A percentile compares a stretch with the other conserved stretches of the same genome.
phyloP scores from a whole-genome alignment of 2,888 invertebrate genomes.

The Didymodactylos carnosus region DNA sequence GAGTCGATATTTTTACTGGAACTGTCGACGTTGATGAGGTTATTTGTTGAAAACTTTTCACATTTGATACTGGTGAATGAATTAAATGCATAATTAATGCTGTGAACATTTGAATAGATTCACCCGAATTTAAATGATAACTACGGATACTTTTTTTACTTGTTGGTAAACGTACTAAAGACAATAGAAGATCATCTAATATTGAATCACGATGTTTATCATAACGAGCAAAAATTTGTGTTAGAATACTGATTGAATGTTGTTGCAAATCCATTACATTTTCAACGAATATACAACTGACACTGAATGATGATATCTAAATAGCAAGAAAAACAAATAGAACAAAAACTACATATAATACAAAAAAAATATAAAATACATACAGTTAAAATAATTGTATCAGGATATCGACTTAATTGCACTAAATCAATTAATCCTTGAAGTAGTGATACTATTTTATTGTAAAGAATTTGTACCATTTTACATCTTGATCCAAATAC shows the following conservation, averaged over 20 bases:
- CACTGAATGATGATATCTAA: conserved; percentile 76
- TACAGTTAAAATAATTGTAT: conserved; percentile 47
- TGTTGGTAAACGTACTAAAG: conserved; percentile 84
- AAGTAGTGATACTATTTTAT: conserved; percentile 66
- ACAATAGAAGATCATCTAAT: conserved; percentile 83
- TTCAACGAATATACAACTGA: conserved; percentile 94
- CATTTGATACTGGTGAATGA: conserved; percentile 85
- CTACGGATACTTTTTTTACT: conserved; percentile 82
- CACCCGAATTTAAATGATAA: conserved; percentile 42
- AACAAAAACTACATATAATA: too few relatives aligned
- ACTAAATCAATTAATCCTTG: conserved; percentile 64
- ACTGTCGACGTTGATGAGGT: conserved; percentile 15
- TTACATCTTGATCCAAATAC: conserved; percentile 49
- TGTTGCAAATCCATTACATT: conserved; percentile 88
- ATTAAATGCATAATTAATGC: conserved; percentile 87
- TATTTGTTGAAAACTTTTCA: too few relatives aligned
- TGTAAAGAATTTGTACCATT: conserved; percentile 52
- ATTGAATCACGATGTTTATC: conserved; percentile 79
- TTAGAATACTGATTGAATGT: conserved; percentile 76
- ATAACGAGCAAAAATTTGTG: conserved; percentile 77
- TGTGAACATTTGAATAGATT: conserved; percentile 93
- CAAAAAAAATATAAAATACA: not conserved
- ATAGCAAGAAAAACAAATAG: too few relatives aligned
- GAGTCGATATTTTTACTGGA: conserved; percentile 12
- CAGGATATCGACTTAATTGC: conserved; percentile 74